Base-by-base conservation (phyloP, 2,888 invertebrate species). In the Ariolimax columbianus region DNA sequence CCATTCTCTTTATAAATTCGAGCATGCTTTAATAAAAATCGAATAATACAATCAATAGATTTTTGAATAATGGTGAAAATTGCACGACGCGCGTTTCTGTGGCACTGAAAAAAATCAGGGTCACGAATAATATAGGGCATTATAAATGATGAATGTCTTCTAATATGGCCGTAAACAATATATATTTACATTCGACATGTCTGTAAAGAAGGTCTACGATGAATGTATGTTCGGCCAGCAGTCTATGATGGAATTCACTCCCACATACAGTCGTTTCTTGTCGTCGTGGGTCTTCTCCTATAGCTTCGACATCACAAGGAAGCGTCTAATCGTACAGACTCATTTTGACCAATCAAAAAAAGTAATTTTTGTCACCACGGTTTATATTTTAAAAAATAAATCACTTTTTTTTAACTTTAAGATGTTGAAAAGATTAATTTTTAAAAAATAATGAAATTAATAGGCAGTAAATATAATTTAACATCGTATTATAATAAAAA, bases 251-350 rank as follows among this genome's bases (percentile, higher is more conserved):
- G 14, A 66, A 68, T 79, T 40, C n/a, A 79, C 59, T 66, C 43
- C 68, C 63, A n/a, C n/a, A 33, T 17, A 59, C 38, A 43, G 11
- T 72, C 43, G 33, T n/a, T 23, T 7, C 55, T 26, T 59, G 59
- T 55, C 82, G 73, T 73, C 59, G 40, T 43, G 43, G 3, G 73
- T 14, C 40, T 36, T 68, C 43, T 23, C n/a, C 36, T 63, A 19
- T 47, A 30, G 82, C 75, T 77, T 63, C 83, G 83, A 83, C 77
- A 83, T 83, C 77, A 83, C 83, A 77, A 77, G 83, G 66, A 77
- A 75, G 77, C 75, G 63, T 83, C 77, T 47, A 77, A 72, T 73
- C 43, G 26, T 59, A 73, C 73, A 55, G 43, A 36, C 51, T 51
- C 59, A 82, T 73, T 43, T 72, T 51, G 40, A 59, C 82, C 82